Conservation (phyloP, 2,888 invertebrate species). For the Ornithoptera alexandrae region DNA sequence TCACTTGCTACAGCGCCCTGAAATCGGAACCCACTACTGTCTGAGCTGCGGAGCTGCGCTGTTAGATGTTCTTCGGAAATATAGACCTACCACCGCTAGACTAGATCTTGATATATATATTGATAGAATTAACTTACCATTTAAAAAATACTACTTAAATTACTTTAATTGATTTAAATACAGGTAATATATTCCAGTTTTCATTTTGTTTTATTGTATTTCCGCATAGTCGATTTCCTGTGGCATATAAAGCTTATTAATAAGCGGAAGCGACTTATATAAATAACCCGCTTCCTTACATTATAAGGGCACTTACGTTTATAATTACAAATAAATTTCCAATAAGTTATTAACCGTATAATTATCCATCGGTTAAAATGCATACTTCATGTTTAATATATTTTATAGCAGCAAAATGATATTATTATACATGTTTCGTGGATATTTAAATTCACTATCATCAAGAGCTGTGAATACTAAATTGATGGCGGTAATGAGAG, state of each 20-base stretch:
- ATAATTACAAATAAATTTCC: not conserved
- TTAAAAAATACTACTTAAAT: not conserved
- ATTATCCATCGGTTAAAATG: not conserved
- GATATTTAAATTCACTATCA: too few relatives aligned
- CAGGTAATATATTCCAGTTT: not conserved
- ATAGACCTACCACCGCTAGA: too few relatives aligned
- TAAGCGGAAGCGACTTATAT: constrained; percentile 20
- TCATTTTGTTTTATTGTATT: not conserved
- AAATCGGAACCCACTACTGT: too few relatives aligned
- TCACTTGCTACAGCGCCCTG: too few relatives aligned
- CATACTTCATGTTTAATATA: too few relatives aligned
- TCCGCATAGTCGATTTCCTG: constrained; percentile 12
- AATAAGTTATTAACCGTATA: not conserved
- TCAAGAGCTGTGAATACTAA: too few relatives aligned
- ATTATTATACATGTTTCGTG: too few relatives aligned
- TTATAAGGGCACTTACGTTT: not conserved
- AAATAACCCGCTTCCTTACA: constrained; percentile 5
- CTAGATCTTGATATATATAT: too few relatives aligned
- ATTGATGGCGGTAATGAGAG: too few relatives aligned
- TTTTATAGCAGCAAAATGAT: too few relatives aligned
- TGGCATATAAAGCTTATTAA: constrained; percentile 11
- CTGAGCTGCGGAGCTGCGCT: too few relatives aligned
- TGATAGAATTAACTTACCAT: not conserved
- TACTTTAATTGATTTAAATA: not conserved
- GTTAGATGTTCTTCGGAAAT: too few relatives aligned